phyloP scores from a whole-genome alignment of 2,113 vertebrate genomes.

The Petroica traversi region DNA sequence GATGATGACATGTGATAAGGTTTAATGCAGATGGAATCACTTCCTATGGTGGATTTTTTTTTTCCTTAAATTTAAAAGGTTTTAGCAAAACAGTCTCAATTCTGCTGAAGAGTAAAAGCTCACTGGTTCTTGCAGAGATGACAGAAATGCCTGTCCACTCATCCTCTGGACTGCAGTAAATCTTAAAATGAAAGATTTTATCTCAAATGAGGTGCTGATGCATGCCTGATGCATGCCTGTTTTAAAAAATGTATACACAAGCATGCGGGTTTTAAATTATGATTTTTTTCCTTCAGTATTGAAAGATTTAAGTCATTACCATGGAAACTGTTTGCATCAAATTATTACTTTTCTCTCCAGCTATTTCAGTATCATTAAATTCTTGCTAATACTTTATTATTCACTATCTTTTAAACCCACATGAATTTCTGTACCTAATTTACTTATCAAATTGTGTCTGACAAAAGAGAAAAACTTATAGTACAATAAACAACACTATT shows the following conservation, averaged over 20 bases:
- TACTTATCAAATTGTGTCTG: slow-evolving; percentile 70
- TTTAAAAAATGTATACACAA: slow-evolving; percentile 2
- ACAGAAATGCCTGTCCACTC: neutral
- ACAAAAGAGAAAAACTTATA: slow-evolving; percentile 61
- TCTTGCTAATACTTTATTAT: slow-evolving; percentile 68
- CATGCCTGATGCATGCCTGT: neutral
- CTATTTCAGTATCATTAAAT: slow-evolving; percentile 72
- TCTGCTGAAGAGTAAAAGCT: neutral
- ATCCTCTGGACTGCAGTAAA: neutral
- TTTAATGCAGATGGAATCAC: neutral
- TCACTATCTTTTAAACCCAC: slow-evolving; percentile 54
- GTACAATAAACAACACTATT: slow-evolving; percentile 62
- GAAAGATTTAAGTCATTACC: slow-evolving; percentile 67
- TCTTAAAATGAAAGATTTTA: neutral
- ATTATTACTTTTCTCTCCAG: slow-evolving; percentile 44
- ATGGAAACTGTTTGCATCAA: slow-evolving; percentile 73
- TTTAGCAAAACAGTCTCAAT: neutral
- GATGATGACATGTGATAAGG: neutral
- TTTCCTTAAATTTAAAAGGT: neutral
- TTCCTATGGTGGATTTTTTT: neutral
- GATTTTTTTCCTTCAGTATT: slow-evolving; percentile 8
- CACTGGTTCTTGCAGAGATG: neutral
- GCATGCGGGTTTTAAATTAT: slow-evolving; percentile 35
- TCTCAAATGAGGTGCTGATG: neutral
- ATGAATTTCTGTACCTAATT: slow-evolving; percentile 64